Conservation (phyloP, 2,113 vertebrate species). For the Paracanthobrama guichenoti region DNA sequence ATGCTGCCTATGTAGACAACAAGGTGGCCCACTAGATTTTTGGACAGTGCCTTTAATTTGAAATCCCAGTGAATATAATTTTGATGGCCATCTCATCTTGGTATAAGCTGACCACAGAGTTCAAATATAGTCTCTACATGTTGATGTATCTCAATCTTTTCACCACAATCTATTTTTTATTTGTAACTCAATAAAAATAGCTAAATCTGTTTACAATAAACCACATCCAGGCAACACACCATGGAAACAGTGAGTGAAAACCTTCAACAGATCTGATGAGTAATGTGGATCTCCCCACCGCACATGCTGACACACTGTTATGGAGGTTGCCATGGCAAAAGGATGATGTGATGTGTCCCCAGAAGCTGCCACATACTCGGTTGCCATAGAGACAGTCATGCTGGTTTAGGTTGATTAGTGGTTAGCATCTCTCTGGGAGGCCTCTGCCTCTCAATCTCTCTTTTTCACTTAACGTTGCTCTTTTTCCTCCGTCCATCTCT, state of each 20-base stretch:
- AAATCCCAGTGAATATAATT: background rate
- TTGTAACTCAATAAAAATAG: background rate
- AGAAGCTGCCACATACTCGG: background rate
- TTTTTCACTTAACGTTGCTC: background rate
- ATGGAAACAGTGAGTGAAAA: constrained; percentile 40
- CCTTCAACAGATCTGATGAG: background rate
- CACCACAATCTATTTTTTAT: background rate
- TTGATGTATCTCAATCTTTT: background rate
- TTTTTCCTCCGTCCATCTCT: background rate
- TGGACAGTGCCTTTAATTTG: background rate
- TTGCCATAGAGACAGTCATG: constrained; percentile 32
- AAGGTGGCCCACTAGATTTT: background rate
- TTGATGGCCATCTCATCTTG: background rate
- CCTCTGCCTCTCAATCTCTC: background rate
- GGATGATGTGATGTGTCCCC: background rate
- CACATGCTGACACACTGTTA: constrained; percentile 35
- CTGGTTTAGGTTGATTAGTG: constrained; percentile 15
- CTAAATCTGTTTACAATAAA: constrained; percentile 23
- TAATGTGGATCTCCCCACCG: constrained; percentile 38
- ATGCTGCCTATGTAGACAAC: background rate
- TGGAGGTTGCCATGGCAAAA: constrained; percentile 47
- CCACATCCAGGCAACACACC: constrained; percentile 34
- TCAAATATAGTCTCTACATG: background rate
- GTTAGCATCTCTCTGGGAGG: constrained; percentile 12
- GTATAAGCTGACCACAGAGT: background rate